Evolutionary conservation across 2,113 vertebrate species (phyloP), one percentile per base, ranked within the genome.

Genomic region (Urocynchramus pylzowi): DNA sequence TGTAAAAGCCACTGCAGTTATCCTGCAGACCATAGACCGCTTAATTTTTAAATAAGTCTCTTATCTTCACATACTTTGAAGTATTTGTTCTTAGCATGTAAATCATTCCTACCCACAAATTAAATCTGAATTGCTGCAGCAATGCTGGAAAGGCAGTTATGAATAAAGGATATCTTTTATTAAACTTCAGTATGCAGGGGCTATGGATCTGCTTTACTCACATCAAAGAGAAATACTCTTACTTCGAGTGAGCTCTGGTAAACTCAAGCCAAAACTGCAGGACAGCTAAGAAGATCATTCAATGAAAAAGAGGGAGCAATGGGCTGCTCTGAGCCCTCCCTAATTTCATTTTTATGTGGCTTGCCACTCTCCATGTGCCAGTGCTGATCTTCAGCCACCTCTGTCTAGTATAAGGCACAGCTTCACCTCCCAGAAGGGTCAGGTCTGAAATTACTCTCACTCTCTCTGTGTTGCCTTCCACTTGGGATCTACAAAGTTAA

Each of bases 51-150:
- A 7, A 0, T 57, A 73, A 96, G 57, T 57, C 54, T 82, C 81
- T 91, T 93, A 93, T 91, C 84, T 87, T 91, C 63, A 47, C 14
- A 22, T 80, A 59, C 87, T 93, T 93, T 88, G 61, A 95, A 84
- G 87, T 53, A 61, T 42, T 89, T 87, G 19, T 91, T 84, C 87
- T 93, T 93, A 80, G 39, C 78, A 77, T 91, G 50, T 65, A 96
- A 94, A 93, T 85, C 18, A 19, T 65, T 82, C 44, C 28, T 91
- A 50, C 67, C 37, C 50, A 3, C 64, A 89, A 96, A 84, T 84
- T 89, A 85, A 79, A 91, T 60, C 45, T 86, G 78, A 87, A 83
- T 50, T 77, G 50, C 67, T 74, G 33, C 39, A 79, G 79, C 54
- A 82, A 35, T 45, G 28, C 30, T 88, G 63, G 54, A 73, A 90